Evolutionary conservation across 2,888 invertebrate genomes (phyloP).

Genomic region (Macrophya annulata): DNA sequence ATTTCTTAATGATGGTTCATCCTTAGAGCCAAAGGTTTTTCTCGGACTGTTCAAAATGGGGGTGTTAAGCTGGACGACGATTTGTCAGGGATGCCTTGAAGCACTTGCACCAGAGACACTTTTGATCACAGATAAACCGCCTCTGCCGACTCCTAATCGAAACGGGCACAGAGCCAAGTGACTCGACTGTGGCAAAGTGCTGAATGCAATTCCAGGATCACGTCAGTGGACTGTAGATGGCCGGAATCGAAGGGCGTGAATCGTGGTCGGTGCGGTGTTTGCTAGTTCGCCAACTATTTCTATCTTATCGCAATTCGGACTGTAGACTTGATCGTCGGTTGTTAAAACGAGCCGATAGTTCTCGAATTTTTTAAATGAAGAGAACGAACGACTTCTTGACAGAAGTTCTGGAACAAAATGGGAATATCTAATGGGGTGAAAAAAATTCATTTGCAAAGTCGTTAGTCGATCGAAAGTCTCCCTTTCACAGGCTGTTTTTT

Average conservation of each 20-base stretch:
- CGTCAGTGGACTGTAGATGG: slow-evolving; percentile 19
- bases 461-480: background rate
- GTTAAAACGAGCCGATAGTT: background rate
- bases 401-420: background rate
- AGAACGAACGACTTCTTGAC: background rate
- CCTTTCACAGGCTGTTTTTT: too few species aligned
- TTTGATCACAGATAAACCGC: slow-evolving; percentile 50
- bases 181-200: slow-evolving; percentile 50
- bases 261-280: slow-evolving; percentile 45
- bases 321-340: background rate
- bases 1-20: background rate
- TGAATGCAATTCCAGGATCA: slow-evolving; percentile 53
- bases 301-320: slow-evolving; percentile 34
- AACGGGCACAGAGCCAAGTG: slow-evolving; percentile 40
- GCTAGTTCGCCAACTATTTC: slow-evolving; percentile 33
- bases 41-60: background rate
- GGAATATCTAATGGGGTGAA: background rate
- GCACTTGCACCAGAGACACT: slow-evolving; percentile 30
- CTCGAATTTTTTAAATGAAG: too few species aligned
- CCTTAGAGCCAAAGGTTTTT: background rate
- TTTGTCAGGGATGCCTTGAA: slow-evolving; percentile 36
- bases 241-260: slow-evolving; percentile 36
- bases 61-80: slow-evolving; percentile 43
- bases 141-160: slow-evolving; percentile 38
- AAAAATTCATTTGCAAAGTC: background rate